Base-by-base conservation (phyloP, 1,140 invertebrate species). In the Drosophila chauvacae region DNA sequence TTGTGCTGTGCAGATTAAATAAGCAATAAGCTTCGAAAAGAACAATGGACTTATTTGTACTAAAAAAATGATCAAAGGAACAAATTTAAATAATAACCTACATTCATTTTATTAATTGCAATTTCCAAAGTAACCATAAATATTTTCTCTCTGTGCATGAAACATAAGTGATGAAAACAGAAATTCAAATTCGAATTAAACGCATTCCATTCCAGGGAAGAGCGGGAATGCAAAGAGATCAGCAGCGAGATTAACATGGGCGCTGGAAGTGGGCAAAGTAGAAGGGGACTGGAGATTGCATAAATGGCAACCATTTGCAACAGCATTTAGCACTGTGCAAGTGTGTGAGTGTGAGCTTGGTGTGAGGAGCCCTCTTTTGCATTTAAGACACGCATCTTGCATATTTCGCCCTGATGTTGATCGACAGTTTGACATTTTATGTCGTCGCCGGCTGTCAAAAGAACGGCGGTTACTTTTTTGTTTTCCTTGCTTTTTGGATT, bases 401-500 rank as follows among this genome's bases (percentile, higher is more conserved):
- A 84, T 90, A 84, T 90, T 87, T 87, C 85, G 84, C 84, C 84
- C 84, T 90, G 84, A 88, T 85, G 81, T 79, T 88, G 85, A 90
- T 88, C 85, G 85, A 88, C 85, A 90, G 85, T 85, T 88, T 88
- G 85, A 88, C 85, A 90, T 75, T 88, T 88, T 84, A 88, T 88
- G 85, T 81, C 85, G 85, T 90, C 74, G 85, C 81, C 71, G 81
- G 47, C 77, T 88, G 85, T 90, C 77, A 81, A 50, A 81, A 88
- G 84, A 75, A 80, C 80, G 84, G 62, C 64, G 71, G 76, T 79
- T 82, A 79, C 28, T 81, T 80, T 75, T 81, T 77, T 51, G 44
- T 66, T 59, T 78, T 18, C n/a, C 61, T 9, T 56, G 55, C 39
- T 51, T 20, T 39, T 44, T 64, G 13, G 14, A 51, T 44, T 50